Conservation (phyloP, 1,140 invertebrate genomes). For the Penaeus chinensis region DNA sequence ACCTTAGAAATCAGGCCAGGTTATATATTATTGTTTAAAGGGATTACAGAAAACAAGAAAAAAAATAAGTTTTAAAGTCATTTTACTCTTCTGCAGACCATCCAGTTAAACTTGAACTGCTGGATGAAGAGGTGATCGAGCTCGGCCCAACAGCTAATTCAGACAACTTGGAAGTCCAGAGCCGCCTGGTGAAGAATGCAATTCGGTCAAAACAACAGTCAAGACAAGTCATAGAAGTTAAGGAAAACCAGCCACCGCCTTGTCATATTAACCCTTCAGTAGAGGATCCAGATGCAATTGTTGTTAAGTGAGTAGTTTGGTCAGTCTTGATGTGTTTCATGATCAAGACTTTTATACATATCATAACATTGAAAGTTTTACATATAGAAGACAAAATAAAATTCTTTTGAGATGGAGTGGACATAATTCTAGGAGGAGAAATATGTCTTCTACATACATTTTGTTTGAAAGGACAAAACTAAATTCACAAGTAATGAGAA, state of each 20-base stretch:
- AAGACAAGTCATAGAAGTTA: slow-evolving; percentile 44
- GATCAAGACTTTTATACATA: too few relatives aligned
- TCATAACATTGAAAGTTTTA: too few relatives aligned
- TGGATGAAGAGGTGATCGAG: slow-evolving; percentile 48
- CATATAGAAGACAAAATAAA: too few relatives aligned
- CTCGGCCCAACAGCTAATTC: slow-evolving; percentile 41
- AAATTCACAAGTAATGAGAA: too few relatives aligned
- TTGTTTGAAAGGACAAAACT: too few relatives aligned
- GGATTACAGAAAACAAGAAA: background rate
- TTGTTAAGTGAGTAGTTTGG: slow-evolving; percentile 42
- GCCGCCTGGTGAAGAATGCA: slow-evolving; percentile 42
- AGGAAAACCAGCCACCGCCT: slow-evolving; percentile 29
- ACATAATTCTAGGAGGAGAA: too few relatives aligned
- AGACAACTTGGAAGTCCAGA: slow-evolving; percentile 42
- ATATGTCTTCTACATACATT: too few relatives aligned
- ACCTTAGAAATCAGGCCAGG: too few relatives aligned
- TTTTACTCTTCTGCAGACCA: background rate
- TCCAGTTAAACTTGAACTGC: slow-evolving; percentile 29
- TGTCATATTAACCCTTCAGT: slow-evolving; percentile 28
- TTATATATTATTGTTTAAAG: background rate
- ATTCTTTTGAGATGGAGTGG: too few relatives aligned
- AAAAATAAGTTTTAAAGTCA: background rate
- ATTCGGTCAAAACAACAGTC: slow-evolving; percentile 20
- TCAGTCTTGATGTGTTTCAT: too few relatives aligned
- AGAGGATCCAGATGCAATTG: slow-evolving; percentile 49